Evolutionary conservation across 1,140 invertebrate species (phyloP).

Genomic region (Papilio polyxenes): DNA sequence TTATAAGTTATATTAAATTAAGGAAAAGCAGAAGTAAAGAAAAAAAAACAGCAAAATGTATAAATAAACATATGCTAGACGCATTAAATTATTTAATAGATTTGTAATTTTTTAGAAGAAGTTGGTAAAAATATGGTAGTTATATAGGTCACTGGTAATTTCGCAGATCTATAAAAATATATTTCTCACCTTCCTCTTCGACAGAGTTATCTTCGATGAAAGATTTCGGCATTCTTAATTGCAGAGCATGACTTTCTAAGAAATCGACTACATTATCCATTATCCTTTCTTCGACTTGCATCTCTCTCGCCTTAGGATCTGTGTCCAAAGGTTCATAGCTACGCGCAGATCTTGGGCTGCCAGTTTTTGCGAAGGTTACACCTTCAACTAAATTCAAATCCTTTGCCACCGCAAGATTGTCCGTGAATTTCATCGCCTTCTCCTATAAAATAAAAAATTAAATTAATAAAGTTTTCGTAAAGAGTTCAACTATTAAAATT

Average conservation of each 20-base stretch:
- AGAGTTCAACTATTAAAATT: background rate
- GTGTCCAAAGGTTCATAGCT: slow-evolving; percentile 70
- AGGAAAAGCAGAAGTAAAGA: too few relatives aligned
- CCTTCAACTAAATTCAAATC: slow-evolving; percentile 68
- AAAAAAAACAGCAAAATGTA: too few relatives aligned
- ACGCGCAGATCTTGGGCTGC: slow-evolving; percentile 67
- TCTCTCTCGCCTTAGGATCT: slow-evolving; percentile 69
- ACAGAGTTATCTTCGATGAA: slow-evolving; percentile 84
- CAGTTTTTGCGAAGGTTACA: slow-evolving; percentile 65
- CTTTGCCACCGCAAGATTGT: slow-evolving; percentile 69
- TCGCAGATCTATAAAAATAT: background rate
- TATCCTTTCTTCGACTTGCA: slow-evolving; percentile 80
- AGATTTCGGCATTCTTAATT: slow-evolving; percentile 87
- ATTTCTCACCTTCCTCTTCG: slow-evolving; percentile 82
- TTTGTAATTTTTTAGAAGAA: too few relatives aligned
- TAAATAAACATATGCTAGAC: too few relatives aligned
- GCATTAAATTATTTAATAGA: too few relatives aligned
- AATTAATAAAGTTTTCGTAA: slow-evolving; percentile 1
- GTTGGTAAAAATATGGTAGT: too few relatives aligned
- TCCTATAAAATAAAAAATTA: slow-evolving; percentile 59
- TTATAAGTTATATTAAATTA: too few relatives aligned
- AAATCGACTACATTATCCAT: slow-evolving; percentile 88
- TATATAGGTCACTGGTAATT: too few relatives aligned
- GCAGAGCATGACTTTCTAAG: slow-evolving; percentile 88
- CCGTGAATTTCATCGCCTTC: slow-evolving; percentile 75